These are phyloP conservation scores for Chironomus riparius DNA, from an alignment of 2,888 invertebrate species.

Conservation along the genomic window DNA sequence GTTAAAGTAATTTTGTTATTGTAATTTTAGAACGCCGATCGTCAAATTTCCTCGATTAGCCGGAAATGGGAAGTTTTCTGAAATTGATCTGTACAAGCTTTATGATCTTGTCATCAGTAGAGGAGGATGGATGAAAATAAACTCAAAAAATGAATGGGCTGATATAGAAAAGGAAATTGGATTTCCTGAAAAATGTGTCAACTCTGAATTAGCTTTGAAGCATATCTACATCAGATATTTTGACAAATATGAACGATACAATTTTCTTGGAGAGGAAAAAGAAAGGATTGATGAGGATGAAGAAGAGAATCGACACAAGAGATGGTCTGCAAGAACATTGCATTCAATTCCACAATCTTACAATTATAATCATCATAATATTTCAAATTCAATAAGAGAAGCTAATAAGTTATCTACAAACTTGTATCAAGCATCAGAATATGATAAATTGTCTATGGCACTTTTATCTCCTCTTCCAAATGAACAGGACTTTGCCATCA, in stretches of 20 bases:
- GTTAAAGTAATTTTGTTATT: neutral
- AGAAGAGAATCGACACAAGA: conserved; percentile 60
- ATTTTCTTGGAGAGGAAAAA: conserved; percentile 81
- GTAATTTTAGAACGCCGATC: conserved; percentile 3
- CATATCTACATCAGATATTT: conserved; percentile 73
- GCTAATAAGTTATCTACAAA: conserved; percentile 59
- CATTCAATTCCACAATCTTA: conserved; percentile 65
- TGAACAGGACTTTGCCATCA: conserved; percentile 96
- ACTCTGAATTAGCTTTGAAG: conserved; percentile 77
- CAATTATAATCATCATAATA: conserved; percentile 67
- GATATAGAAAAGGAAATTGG: conserved; percentile 65
- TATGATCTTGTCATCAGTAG: conserved; percentile 85
- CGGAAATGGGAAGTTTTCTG: conserved; percentile 3
- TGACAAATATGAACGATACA: conserved; percentile 83
- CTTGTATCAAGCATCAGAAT: conserved; percentile 61
- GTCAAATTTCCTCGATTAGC: conserved; percentile 13
- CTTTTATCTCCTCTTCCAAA: conserved; percentile 94
- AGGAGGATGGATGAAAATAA: conserved; percentile 93
- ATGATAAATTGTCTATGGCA: conserved; percentile 80
- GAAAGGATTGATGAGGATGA: conserved; percentile 65
- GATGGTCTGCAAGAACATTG: conserved; percentile 54
- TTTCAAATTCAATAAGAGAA: conserved; percentile 55
- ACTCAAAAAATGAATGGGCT: conserved; percentile 66
- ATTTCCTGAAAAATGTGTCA: conserved; percentile 76
- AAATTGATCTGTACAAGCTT: conserved; percentile 71